Evolutionary conservation across 2,113 vertebrate species (phyloP), one percentile per base, ranked within the genome.

Genomic region (Gnathonemus longibarbis): DNA sequence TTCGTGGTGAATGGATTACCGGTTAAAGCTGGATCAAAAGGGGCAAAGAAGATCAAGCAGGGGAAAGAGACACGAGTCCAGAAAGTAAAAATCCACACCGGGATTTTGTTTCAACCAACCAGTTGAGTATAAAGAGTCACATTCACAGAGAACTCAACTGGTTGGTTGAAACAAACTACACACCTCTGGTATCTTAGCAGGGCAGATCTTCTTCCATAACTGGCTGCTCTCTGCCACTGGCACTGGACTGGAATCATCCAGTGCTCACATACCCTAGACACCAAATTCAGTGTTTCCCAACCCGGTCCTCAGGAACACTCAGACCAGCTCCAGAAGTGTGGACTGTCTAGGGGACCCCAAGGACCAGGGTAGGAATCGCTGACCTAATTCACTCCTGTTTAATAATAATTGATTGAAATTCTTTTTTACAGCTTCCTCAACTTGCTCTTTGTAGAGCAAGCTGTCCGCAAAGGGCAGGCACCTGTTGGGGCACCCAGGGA

Each of bases 1-100:
- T 92, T n/a, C 80, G 93, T 94, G 93, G 91, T 93, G 93, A 91
- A 89, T 50, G 93, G 95, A 95, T 94, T 95, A 91, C 91, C 91
- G 92, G 92, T 89, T 94, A 95, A 96, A 96, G 93, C 94, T 94
- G 96, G 95, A 96, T 96, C 91, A 96, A 94, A 94, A 92, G 1
- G 35, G 90, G 92, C 90, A 94, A 96, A 96, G 94, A 93, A 93
- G 96, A 95, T 96, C 93, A 95, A n/a, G 4, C 84, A 27, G 46
- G 46, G 24, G 45, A 7, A 2, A 85, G 84, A 50, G 21, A 86
- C 42, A 42, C n/a, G 1, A 27, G 62, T 31, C 27, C 62, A 70
- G 3, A 31, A 13, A 31, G 62, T 31, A 70, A 13, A 66, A 70
- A 70, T 31, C 62, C 62, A 70, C 9, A 70, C 62, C 62, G 11